Percentiles rank a stretch among this genome's conserved stretches.
Conservation (phyloP, 2,888 invertebrate genomes). For the Amphipoea lucens region DNA sequence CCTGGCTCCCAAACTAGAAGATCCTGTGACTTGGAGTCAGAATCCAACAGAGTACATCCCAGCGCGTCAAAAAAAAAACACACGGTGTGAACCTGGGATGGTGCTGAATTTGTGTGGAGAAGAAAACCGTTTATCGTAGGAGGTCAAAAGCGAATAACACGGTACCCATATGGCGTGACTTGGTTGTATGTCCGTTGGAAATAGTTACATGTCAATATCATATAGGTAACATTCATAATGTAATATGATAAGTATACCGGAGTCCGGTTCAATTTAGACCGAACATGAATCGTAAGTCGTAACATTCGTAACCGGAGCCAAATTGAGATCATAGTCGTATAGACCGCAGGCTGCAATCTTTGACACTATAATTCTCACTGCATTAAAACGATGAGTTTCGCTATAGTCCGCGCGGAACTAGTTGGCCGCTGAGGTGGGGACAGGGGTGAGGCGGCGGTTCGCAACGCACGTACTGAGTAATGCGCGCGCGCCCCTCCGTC, state of each 20-base stretch:
- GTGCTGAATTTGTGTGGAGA: not conserved
- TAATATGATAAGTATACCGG: slow-evolving; percentile 19
- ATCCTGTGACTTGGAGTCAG: too few species aligned
- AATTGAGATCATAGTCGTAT: slow-evolving; percentile 12
- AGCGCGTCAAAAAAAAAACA: not conserved
- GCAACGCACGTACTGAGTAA: too few species aligned
- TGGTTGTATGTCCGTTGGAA: not conserved
- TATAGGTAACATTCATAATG: slow-evolving; percentile 17
- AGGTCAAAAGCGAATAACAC: not conserved
- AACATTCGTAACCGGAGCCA: slow-evolving; percentile 26
- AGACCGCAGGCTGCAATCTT: not conserved
- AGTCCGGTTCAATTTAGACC: slow-evolving; percentile 36
- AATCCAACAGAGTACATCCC: not conserved
- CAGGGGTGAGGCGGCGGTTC: too few species aligned
- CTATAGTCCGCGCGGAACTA: too few species aligned
- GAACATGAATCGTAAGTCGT: slow-evolving; percentile 15
- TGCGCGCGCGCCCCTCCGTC: too few species aligned
- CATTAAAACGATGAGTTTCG: not conserved
- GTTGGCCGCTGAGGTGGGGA: too few species aligned
- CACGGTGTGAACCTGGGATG: not conserved
- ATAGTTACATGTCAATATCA: slow-evolving; percentile 20
- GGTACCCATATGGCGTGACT: not conserved
- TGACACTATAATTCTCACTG: not conserved
- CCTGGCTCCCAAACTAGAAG: too few species aligned
- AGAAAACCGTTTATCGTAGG: not conserved